Base-by-base conservation (phyloP, 23 tunicate genomes). In the Styela clava region DNA sequence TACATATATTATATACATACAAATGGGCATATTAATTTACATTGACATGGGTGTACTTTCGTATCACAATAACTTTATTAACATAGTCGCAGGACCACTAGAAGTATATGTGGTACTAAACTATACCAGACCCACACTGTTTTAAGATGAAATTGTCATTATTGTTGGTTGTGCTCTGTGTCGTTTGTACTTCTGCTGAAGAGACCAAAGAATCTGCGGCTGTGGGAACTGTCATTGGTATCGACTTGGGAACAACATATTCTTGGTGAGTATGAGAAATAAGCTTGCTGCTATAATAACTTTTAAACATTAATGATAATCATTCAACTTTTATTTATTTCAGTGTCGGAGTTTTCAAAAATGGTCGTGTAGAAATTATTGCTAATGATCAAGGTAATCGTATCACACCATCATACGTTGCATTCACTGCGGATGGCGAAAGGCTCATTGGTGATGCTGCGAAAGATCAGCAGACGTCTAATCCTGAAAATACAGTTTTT, bases 381-480 rank as follows among this genome's bases (percentile, higher is more conserved):
- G 98, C 98, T 62, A 94, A 94, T 74, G 98, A 94, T 63, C 95
- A 94, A 64, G 99, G 99, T 74, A 95, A 95, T 44, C 74, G 99
- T 64, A 95, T 95, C 82, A 95, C 99, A 5, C 99, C 99, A 51
- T 95, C 99, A 31, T 95, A 95, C 74, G 99, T 95, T 52, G 99
- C 99, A 18, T 95, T 95, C 67, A 95, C 95, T 63, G 88, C 85
- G 2, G 99, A 95, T 9, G 92, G 90, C n/a, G n/a, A n/a, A 5
- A 65, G 97, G 64, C 81, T 92, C 18, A 92, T 92, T 52, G 97
- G 97, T 52, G 97, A 92, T 92, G 97, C 97, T 33, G 97, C 97
- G 29, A 92, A 92, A 62, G 86, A 92, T 74, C 97, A 92, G 83
- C 88, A 86, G 56, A 92, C 97, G 18, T 92, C 97, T 26, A 92